These are phyloP conservation scores for Hemicrepidius hirtus DNA, from an alignment of 2,888 invertebrate genomes.

Conservation along the genomic window DNA sequence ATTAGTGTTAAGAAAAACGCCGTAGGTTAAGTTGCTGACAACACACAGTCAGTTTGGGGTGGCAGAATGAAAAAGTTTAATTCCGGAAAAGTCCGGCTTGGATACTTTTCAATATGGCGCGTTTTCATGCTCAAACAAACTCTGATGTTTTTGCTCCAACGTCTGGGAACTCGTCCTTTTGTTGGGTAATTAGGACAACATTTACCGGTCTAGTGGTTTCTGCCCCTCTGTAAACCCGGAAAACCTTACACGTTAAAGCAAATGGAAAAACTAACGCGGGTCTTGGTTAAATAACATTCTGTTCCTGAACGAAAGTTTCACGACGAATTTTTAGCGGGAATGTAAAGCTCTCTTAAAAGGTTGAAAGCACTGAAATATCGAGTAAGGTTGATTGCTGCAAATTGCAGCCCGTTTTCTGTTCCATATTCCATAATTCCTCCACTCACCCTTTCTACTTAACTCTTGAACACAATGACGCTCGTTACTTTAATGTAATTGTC, in stretches of 20 bases:
- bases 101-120: slow-evolving; percentile 47
- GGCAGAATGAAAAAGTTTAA: slow-evolving; percentile 32
- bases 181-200: slow-evolving; percentile 49
- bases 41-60: too few relatives aligned
- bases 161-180: slow-evolving; percentile 48
- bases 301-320: too few relatives aligned
- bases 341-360: background rate
- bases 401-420: slow-evolving; percentile 45
- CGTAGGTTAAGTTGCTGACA: too few relatives aligned
- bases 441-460: slow-evolving; percentile 47
- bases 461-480: slow-evolving; percentile 48
- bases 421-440: slow-evolving; percentile 42
- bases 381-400: slow-evolving; percentile 39
- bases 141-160: slow-evolving; percentile 44
- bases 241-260: slow-evolving; percentile 35
- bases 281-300: background rate
- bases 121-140: slow-evolving; percentile 50
- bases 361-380: slow-evolving; percentile 22
- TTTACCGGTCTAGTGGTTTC: slow-evolving; percentile 48
- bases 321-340: background rate
- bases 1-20: too few relatives aligned
- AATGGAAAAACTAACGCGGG: slow-evolving; percentile 38
- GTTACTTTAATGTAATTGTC: slow-evolving; percentile 55
- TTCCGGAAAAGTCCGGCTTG: slow-evolving; percentile 33
- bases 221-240: slow-evolving; percentile 30